Base-by-base conservation (phyloP, 35 echinoderm and acorn worm genomes). In the Patiria miniata region DNA sequence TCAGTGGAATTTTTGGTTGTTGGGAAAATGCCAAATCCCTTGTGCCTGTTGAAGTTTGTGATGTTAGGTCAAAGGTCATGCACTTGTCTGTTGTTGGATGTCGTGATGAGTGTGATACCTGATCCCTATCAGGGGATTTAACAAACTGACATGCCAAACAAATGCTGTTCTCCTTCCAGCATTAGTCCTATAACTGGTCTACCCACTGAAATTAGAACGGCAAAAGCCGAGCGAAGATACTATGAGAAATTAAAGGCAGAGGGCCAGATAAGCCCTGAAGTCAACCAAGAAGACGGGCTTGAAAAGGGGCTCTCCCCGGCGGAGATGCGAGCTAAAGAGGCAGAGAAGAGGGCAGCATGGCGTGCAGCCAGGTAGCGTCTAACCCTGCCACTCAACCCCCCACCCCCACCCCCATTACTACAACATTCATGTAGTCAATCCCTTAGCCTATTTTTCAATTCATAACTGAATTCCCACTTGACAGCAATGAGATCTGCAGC, bases 341-440 rank as follows among this genome's bases (percentile, higher is more conserved):
- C 88, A 10, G 88, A 90, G 37, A 82, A 84, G 65, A 83, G 81
- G 52, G 88, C 81, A 51, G 65, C 39, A 19, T 84, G 39, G 65
- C 26, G 88, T 37, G 88, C 88, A 77, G 88, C 88, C 73, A 90
- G 88, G 88, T 90, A 73, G 65, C 26, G 65, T 32, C 65, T 32
- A 9, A 26, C 65, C 65, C 65, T 73, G 65, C 65, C 65, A n/a
- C n/a, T n/a, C n/a, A n/a, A n/a, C n/a, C n/a, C n/a, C n/a, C n/a
- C n/a, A n/a, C n/a, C 65, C 65, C 29, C 65, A 18, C 65, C 29
- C 65, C 65, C 34, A 15, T 73, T 23, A 26, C 18, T 61, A 39
- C 58, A 73, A 19, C 22, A 47, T 47, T 6, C 4, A 6, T 12
- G 42, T 12, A 4, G 4, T 12, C 42, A 47, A 47, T 6, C 12